Evolutionary conservation across 2,113 vertebrate genomes (phyloP).

Genomic region (Pygoscelis antarcticus): DNA sequence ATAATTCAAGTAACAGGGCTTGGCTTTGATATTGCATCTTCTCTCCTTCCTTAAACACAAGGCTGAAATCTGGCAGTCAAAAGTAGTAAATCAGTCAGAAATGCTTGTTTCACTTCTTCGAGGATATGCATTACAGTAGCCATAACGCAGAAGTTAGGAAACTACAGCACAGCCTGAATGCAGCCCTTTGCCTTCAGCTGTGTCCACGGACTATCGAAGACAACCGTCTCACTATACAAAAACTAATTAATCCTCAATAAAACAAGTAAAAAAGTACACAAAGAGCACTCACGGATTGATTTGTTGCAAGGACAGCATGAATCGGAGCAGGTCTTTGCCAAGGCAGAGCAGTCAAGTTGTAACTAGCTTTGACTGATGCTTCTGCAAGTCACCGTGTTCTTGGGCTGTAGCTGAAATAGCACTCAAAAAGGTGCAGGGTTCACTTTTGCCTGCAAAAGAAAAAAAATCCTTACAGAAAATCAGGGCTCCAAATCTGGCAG

Average conservation of each 20-base stretch:
- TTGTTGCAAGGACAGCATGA: background rate
- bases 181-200: background rate
- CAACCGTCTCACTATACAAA: background rate
- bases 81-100: background rate
- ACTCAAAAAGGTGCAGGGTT: background rate
- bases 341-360: background rate
- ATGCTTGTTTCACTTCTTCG: background rate
- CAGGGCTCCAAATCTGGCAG: background rate
- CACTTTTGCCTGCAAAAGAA: background rate
- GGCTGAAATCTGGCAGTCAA: background rate
- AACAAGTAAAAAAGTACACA: background rate
- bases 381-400: background rate
- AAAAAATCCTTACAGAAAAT: background rate
- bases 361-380: background rate
- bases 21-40: background rate
- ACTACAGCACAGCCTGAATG: background rate
- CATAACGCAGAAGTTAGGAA: background rate
- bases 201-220: background rate
- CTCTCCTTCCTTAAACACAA: background rate
- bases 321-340: background rate
- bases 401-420: background rate
- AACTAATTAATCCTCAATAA: conserved; percentile 3
- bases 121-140: background rate
- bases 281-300: rapidly evolving
- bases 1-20: background rate